Evolutionary conservation across 2,797 vertebrate species (phyloP).

Genomic region (Gymnocypris eckloni): DNA sequence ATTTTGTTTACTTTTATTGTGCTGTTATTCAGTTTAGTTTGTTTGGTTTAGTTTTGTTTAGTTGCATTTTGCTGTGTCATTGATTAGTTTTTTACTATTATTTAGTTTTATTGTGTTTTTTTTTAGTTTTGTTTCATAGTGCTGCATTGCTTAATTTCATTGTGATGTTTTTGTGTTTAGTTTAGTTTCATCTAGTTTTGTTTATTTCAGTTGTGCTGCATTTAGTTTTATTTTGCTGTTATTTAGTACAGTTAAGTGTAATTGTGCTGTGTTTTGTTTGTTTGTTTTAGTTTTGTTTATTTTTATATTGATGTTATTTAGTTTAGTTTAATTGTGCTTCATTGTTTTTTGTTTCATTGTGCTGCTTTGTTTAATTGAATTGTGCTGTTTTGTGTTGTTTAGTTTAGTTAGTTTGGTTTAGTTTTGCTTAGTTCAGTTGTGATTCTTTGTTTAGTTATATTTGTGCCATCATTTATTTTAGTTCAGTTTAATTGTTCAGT

Average conservation of each 20-base stretch:
- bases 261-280: background rate
- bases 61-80: background rate
- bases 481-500: background rate
- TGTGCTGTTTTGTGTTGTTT: background rate
- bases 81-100: background rate
- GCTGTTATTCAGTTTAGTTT: background rate
- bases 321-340: background rate
- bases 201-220: background rate
- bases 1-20: too few relatives aligned
- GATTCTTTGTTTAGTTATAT: background rate
- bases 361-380: background rate
- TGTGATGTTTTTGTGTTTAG: too few relatives aligned
- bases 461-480: background rate
- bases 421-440: background rate
- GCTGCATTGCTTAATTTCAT: background rate
- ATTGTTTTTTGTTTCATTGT: background rate
- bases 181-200: background rate
- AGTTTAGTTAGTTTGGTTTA: background rate
- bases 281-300: background rate
- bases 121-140: background rate
- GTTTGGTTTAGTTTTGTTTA: background rate
- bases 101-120: background rate
- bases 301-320: background rate
- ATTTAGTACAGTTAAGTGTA: background rate
- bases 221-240: background rate